Percentiles rank a stretch among this genome's conserved stretches.
Conservation (phyloP, 1,140 invertebrate genomes). For the Leptinotarsa texana region DNA sequence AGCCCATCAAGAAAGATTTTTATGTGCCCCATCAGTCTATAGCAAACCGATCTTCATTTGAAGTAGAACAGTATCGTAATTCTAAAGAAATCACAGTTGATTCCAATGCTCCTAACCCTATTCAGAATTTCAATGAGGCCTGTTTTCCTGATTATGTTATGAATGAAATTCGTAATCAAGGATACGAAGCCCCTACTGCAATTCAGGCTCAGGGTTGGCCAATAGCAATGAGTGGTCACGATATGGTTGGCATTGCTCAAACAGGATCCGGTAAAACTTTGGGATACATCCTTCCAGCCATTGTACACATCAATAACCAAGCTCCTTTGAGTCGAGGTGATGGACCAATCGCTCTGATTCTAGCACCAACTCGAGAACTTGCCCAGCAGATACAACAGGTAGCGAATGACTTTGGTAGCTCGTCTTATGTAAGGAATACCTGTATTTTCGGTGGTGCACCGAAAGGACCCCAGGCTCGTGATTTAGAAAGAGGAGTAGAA, state of each 20-base stretch:
- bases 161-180: conserved; percentile 71
- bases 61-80: conserved; percentile 78
- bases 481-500: conserved; percentile 87
- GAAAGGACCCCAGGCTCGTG: conserved; percentile 82
- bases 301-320: conserved; percentile 94
- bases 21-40: conserved; percentile 81
- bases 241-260: conserved; percentile 93
- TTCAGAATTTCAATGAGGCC: conserved; percentile 78
- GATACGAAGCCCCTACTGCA: conserved; percentile 80
- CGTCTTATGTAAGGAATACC: conserved; percentile 82
- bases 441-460: conserved; percentile 96
- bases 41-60: conserved; percentile 68
- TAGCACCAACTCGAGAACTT: conserved; percentile 92
- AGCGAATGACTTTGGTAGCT: conserved; percentile 83
- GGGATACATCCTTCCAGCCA: conserved; percentile 79
- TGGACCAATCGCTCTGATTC: conserved; percentile 87
- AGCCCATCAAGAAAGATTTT: conserved; percentile 92
- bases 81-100: conserved; percentile 79
- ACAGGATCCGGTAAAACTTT: conserved; percentile 90
- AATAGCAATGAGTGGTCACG: conserved; percentile 85
- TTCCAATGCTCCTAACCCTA: conserved; percentile 72
- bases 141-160: conserved; percentile 80
- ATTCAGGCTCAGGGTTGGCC: conserved; percentile 91
- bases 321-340: conserved; percentile 78
- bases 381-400: conserved; percentile 96